A percentile compares a stretch with the other conserved stretches of the same genome.
phyloP scores from a whole-genome alignment of 1,140 invertebrate genomes.

The Artemia franciscana region DNA sequence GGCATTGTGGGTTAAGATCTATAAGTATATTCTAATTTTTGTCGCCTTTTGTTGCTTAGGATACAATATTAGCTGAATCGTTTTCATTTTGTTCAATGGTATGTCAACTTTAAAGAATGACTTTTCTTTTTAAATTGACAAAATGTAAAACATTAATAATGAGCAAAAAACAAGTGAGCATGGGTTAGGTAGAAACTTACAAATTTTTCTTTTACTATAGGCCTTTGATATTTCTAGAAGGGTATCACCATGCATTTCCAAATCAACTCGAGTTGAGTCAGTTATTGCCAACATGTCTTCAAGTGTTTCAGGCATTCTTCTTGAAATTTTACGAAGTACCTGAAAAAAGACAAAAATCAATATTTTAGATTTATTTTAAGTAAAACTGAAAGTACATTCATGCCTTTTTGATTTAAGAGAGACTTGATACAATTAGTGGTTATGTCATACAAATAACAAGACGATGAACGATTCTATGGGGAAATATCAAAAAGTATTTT shows the following conservation, averaged over 20 bases:
- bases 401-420: background rate
- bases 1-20: no score
- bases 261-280: conserved; percentile 67
- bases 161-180: no score
- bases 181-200: no score
- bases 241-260: conserved; percentile 53
- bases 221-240: conserved; percentile 43
- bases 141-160: no score
- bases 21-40: no score
- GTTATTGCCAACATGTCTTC: conserved; percentile 59
- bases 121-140: no score
- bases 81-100: no score
- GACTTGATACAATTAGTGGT: background rate
- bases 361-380: background rate
- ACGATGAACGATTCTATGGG: background rate
- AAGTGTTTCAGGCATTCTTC: conserved; percentile 40
- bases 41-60: no score
- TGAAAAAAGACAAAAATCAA: conserved; percentile 16
- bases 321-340: conserved; percentile 50
- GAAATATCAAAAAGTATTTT: no score
- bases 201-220: background rate
- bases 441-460: background rate
- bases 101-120: no score
- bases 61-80: no score
- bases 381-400: background rate